These are phyloP conservation scores for Rousettus madagascariensis DNA, from an alignment of 2,797 vertebrate genomes.

Conservation along the genomic window DNA sequence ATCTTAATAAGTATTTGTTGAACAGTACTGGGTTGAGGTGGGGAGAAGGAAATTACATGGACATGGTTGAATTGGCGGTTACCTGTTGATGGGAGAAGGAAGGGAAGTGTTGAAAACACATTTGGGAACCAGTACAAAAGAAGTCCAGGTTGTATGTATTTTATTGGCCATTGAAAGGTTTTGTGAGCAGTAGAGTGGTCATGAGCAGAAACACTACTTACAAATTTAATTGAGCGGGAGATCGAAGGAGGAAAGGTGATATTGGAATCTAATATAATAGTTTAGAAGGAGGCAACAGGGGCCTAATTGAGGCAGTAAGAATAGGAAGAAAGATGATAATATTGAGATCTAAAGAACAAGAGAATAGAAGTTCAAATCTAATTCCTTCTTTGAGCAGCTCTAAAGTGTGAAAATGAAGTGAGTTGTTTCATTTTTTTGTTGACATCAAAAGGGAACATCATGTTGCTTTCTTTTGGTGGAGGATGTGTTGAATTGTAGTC, in stretches of 20 bases:
- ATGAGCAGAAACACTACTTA: not conserved
- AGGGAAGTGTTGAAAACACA: not conserved
- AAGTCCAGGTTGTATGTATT: not conserved
- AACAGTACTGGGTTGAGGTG: not conserved
- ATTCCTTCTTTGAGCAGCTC: not conserved
- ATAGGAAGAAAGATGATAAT: not conserved
- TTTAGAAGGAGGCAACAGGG: not conserved
- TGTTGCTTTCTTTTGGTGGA: not conserved
- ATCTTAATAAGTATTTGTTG: not conserved
- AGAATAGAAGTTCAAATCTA: not conserved
- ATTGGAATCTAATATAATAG: not conserved
- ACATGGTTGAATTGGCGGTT: not conserved
- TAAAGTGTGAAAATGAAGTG: not conserved
- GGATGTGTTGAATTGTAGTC: not conserved
- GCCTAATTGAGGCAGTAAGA: not conserved
- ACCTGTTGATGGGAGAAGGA: not conserved
- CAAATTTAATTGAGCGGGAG: not conserved
- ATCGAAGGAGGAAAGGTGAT: not conserved
- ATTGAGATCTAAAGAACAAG: not conserved
- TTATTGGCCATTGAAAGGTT: not conserved
- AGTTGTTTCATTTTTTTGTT: not conserved
- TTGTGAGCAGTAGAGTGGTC: not conserved
- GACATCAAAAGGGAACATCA: not conserved
- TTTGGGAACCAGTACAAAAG: not conserved
- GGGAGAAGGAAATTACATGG: accelerated